Evolutionary conservation across 23 tunicate species (phyloP), one percentile per base, ranked within the genome.

Genomic region (Trididemnum nubilum): DNA sequence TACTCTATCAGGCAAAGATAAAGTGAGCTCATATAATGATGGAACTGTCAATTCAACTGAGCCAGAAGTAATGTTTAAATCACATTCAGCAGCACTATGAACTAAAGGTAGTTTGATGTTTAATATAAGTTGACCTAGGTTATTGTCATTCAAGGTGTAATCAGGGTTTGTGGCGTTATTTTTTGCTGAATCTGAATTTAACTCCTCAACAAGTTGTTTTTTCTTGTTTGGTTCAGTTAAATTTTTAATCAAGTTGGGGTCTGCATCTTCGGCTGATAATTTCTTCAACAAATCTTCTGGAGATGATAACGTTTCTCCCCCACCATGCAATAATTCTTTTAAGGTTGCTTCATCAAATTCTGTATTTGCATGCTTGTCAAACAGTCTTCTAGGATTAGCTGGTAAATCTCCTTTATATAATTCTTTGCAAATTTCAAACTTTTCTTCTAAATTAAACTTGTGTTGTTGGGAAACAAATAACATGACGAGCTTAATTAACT

Each of bases 351-450:
- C 81, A 1, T 30, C 18, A 34, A 66, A 67, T 18, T 85, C 90
- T 0, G 54, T 18, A 1, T 83, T 52, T 0, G 85, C 69, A 28
- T 84, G 79, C 34, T 49, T 80, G 63, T 77, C 39, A 64, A 90
- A 90, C 72, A 90, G 71, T 35, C 85, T 54, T 54, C 87, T 51
- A 30, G 97, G 84, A 63, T 91, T 77, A 0, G 97, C 97, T 22
- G 97, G 97, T 26, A 91, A 21, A 81, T 81, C 87, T 7, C 97
- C 97, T 66, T 81, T 85, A 64, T 61, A 91, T 23, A 91, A 57
- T 4, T 81, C 89, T 49, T 85, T 91, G 54, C 81, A 85, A 15
- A 44, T 50, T 39, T 76, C 82, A 72, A 72, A 91, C 33, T 85
- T 58, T 18, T 67, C 76, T 28, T 32, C 28, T 0, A 91, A 61